Percentiles rank a stretch among this genome's conserved stretches.
Evolutionary conservation across 2,797 vertebrate species (phyloP).

Genomic region (Discoglossus pictus): DNA sequence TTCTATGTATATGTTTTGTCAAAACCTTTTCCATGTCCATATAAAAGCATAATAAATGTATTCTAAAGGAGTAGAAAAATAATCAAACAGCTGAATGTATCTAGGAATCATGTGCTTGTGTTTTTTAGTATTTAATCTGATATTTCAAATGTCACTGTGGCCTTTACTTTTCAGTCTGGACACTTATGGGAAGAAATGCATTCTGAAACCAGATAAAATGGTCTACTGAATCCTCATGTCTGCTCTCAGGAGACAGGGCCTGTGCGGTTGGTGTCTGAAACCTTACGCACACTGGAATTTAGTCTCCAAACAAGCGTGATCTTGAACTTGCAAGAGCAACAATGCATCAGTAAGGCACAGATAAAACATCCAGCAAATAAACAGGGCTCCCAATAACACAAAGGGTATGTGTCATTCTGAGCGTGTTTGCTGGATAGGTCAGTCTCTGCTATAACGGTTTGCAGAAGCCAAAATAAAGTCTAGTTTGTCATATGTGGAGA

Average conservation of each 20-base stretch:
- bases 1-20: too few species aligned
- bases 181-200: slow-evolving; percentile 34
- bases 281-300: slow-evolving; percentile 18
- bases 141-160: slow-evolving; percentile 47
- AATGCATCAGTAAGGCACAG: slow-evolving; percentile 16
- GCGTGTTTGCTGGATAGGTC: slow-evolving; percentile 60
- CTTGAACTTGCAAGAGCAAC: slow-evolving; percentile 13
- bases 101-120: slow-evolving; percentile 28
- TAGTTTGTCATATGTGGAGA: slow-evolving; percentile 57
- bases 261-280: slow-evolving; percentile 14
- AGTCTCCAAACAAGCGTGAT: slow-evolving; percentile 29
- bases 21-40: too few species aligned
- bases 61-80: slow-evolving; percentile 12
- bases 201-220: slow-evolving; percentile 38
- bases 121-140: slow-evolving; percentile 33
- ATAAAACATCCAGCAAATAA: slow-evolving; percentile 27
- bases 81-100: slow-evolving; percentile 10
- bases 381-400: slow-evolving; percentile 16
- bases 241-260: slow-evolving; percentile 21
- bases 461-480: slow-evolving; percentile 67
- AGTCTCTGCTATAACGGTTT: slow-evolving; percentile 56
- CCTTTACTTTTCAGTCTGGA: slow-evolving; percentile 31
- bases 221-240: slow-evolving; percentile 25
- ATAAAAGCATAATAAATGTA: too few species aligned
- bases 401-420: slow-evolving; percentile 15